Evolutionary conservation across 2,113 vertebrate species (phyloP).

Genomic region (Miniopterus natalensis): DNA sequence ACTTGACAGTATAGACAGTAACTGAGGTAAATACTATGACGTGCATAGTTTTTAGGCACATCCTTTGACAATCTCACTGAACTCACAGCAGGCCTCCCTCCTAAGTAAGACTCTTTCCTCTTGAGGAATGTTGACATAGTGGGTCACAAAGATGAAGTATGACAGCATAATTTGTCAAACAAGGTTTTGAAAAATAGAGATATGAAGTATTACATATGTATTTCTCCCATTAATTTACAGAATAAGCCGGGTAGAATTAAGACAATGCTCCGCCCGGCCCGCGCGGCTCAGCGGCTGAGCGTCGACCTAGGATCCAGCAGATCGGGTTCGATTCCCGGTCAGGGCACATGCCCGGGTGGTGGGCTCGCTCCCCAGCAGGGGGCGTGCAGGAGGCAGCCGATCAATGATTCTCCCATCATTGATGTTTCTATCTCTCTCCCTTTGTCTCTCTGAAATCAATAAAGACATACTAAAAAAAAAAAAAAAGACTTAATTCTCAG

Average conservation of each 20-base stretch:
- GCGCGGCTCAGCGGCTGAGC: too few relatives aligned
- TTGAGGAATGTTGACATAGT: not conserved
- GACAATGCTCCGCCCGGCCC: too few relatives aligned
- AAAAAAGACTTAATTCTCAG: not conserved
- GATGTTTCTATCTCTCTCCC: too few relatives aligned
- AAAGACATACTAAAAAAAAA: too few relatives aligned
- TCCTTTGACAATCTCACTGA: conserved; percentile 29
- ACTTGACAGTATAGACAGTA: conserved; percentile 21
- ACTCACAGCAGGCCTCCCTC: not conserved
- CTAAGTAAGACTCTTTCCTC: not conserved
- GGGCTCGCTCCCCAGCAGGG: too few relatives aligned
- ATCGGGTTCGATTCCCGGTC: too few relatives aligned
- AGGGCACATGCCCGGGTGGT: too few relatives aligned
- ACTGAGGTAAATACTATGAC: conserved; percentile 20
- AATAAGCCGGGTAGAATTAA: not conserved
- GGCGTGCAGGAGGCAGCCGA: too few relatives aligned
- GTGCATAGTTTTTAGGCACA: conserved; percentile 19
- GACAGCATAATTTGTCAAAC: conserved; percentile 27
- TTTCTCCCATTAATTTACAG: conserved; percentile 41
- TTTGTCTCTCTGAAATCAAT: too few relatives aligned
- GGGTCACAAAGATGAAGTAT: conserved; percentile 34
- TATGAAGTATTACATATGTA: not conserved
- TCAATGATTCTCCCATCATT: too few relatives aligned
- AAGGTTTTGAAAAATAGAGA: conserved; percentile 48
- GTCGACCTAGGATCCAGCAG: too few relatives aligned